These are phyloP conservation scores for Meleagris gallopavo DNA, from an alignment of 2,113 vertebrate genomes.

Conservation along the genomic window DNA sequence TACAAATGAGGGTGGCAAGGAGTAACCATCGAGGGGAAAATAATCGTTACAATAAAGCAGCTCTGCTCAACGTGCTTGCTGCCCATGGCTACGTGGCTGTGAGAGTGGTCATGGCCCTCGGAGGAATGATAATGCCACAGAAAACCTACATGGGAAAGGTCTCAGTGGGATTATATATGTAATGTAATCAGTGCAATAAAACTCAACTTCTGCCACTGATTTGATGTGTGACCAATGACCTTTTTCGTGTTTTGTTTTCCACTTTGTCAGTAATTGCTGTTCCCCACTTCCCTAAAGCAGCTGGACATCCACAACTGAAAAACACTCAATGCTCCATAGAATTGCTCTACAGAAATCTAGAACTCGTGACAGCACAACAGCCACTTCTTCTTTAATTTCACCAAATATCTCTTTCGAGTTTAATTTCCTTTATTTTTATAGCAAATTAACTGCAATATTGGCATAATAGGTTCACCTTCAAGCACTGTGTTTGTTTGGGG, in stretches of 20 bases:
- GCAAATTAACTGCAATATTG: neutral
- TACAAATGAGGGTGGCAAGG: neutral
- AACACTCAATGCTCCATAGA: neutral
- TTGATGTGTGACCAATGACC: neutral
- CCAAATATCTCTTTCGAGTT: neutral
- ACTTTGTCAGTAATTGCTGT: neutral
- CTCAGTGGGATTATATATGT: neutral
- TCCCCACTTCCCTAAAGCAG: neutral
- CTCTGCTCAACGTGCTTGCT: neutral
- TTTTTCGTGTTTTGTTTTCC: neutral
- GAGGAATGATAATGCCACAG: neutral
- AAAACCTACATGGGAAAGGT: neutral
- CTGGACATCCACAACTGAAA: neutral
- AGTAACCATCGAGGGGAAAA: rapidly evolving
- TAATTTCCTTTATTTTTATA: neutral
- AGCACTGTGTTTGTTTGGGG: neutral
- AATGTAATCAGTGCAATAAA: neutral
- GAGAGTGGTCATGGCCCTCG: neutral
- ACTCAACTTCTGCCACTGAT: neutral
- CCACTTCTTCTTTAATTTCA: neutral
- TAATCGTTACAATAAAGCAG: neutral
- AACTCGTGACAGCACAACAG: neutral
- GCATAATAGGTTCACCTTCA: neutral
- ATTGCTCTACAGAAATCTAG: neutral
- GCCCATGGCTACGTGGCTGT: neutral